phyloP scores from a whole-genome alignment of 1,140 invertebrate species.

The Drosophila nannoptera region DNA sequence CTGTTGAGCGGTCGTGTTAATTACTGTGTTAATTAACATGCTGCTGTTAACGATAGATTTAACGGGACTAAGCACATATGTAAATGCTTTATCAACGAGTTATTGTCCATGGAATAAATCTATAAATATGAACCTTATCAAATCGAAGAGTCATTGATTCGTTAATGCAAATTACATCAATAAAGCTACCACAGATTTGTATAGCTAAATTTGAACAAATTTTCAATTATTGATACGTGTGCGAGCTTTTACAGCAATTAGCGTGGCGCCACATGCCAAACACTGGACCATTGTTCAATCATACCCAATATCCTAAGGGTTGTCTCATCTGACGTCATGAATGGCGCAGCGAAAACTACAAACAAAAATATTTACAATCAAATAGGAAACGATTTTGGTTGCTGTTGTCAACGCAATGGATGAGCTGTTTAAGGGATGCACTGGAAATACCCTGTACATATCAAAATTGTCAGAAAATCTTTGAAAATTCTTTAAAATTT shows the following conservation, averaged over 20 bases:
- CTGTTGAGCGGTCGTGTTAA: background rate
- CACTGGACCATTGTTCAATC: conserved; percentile 5
- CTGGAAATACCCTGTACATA: conserved; percentile 11
- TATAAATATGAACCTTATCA: conserved; percentile 13
- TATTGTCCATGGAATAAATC: background rate
- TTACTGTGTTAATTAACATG: background rate
- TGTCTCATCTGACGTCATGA: conserved; percentile 28
- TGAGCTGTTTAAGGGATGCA: background rate
- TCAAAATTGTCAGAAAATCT: background rate
- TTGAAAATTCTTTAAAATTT: background rate
- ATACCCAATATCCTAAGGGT: conserved; percentile 3
- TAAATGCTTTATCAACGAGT: background rate
- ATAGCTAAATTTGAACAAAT: background rate
- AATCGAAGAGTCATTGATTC: background rate
- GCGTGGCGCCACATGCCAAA: conserved; percentile 13
- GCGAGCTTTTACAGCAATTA: conserved; percentile 4
- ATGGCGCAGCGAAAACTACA: conserved; percentile 41
- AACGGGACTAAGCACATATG: background rate
- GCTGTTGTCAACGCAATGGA: conserved; percentile 9
- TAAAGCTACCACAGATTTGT: background rate
- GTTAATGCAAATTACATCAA: background rate
- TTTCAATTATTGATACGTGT: background rate
- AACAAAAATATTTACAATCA: conserved; percentile 31
- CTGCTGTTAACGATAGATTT: background rate
- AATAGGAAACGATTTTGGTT: conserved; percentile 9